Percentiles rank a stretch among this genome's conserved stretches.
phyloP scores from a whole-genome alignment of 2,113 vertebrate species.

The Thryonomys swinderianus region DNA sequence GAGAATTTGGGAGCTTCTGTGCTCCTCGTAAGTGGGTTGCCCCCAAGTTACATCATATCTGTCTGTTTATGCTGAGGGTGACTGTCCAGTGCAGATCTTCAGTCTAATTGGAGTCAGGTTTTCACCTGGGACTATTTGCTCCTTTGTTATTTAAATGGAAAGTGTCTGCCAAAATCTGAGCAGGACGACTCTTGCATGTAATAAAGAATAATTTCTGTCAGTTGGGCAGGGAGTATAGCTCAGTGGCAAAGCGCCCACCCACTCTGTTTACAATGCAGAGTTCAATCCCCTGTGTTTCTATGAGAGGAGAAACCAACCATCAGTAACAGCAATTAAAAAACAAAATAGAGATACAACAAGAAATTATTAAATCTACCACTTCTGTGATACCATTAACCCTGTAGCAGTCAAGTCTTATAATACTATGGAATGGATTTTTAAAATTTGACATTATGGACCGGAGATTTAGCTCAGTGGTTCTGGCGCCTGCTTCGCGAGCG shows the following conservation, averaged over 20 bases:
- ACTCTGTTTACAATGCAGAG: neutral
- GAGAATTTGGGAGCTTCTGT: neutral
- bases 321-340: neutral
- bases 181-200: neutral
- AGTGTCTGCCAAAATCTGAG: neutral
- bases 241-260: neutral
- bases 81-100: neutral
- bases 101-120: neutral
- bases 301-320: neutral
- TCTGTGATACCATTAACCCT: neutral
- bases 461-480: too few relatives aligned
- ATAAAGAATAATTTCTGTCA: neutral
- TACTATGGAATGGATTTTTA: neutral
- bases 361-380: neutral
- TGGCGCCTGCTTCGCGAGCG: too few relatives aligned
- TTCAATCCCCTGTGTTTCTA: neutral
- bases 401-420: neutral
- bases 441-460: neutral
- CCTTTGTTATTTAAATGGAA: neutral
- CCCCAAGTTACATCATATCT: neutral
- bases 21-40: neutral
- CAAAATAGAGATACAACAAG: neutral
- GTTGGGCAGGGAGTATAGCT: neutral
- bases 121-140: neutral
- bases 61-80: neutral